phyloP scores from a whole-genome alignment of 2,113 vertebrate genomes.

The Protobothrops mucrosquamatus region DNA sequence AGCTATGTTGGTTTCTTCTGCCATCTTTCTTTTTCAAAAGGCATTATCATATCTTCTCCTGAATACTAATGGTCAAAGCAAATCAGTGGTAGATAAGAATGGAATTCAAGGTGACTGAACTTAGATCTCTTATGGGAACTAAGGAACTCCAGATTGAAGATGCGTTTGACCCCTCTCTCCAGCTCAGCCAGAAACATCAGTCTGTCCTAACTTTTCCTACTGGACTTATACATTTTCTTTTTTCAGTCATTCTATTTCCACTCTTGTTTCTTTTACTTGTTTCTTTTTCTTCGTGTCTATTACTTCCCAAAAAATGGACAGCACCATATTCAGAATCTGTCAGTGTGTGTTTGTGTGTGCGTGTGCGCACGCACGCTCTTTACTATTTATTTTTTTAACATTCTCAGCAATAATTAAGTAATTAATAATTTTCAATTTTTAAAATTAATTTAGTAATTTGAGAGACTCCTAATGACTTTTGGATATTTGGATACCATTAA shows the following conservation, averaged over 20 bases:
- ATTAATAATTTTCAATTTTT: neutral
- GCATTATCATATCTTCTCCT: neutral
- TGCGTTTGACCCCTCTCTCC: neutral
- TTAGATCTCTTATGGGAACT: neutral
- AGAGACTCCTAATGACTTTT: neutral
- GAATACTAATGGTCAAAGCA: neutral
- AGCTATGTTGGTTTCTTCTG: neutral
- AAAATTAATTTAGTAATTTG: neutral
- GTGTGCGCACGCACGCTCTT: neutral
- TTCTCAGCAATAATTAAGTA: neutral
- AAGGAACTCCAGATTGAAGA: neutral
- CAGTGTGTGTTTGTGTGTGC: neutral
- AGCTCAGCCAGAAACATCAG: neutral
- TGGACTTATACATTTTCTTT: neutral
- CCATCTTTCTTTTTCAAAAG: neutral
- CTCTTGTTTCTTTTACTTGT: neutral
- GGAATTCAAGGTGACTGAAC: neutral
- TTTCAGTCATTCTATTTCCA: neutral
- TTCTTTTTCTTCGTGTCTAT: neutral
- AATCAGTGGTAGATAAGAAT: neutral
- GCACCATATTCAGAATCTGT: neutral
- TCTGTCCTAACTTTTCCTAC: no score
- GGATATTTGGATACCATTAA: neutral
- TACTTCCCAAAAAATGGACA: neutral
- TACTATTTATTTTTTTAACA: neutral